phyloP scores from a whole-genome alignment of 2,113 vertebrate genomes.

The Lichenostomus cassidix region DNA sequence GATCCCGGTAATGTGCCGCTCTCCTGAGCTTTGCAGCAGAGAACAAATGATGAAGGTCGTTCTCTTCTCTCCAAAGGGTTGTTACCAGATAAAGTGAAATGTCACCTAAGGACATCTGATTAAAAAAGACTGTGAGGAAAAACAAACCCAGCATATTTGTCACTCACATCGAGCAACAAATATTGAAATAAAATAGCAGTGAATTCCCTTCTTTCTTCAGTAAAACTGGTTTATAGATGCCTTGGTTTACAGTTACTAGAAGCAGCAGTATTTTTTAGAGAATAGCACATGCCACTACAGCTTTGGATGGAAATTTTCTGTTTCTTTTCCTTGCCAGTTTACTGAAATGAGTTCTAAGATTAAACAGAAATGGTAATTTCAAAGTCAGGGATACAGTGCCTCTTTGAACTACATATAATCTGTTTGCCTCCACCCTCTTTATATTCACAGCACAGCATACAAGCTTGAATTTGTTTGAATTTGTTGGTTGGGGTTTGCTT shows the following conservation, averaged over 20 bases:
- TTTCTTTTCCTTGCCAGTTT: conserved; percentile 12
- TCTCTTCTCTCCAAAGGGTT: conserved; percentile 43
- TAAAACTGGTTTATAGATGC: background rate
- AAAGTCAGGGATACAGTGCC: conserved; percentile 10
- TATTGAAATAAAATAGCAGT: conserved; percentile 19
- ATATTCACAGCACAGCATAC: background rate
- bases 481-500: background rate
- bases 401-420: conserved; percentile 40
- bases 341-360: conserved; percentile 41
- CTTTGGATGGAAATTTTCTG: conserved; percentile 23
- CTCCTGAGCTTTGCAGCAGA: conserved; percentile 21
- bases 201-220: background rate
- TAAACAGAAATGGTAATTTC: conserved; percentile 51
- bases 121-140: conserved; percentile 18
- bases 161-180: background rate
- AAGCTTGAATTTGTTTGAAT: background rate
- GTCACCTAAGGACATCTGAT: conserved; percentile 65
- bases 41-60: conserved; percentile 52
- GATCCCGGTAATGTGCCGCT: background rate
- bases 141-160: conserved; percentile 33
- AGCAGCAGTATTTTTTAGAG: background rate
- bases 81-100: conserved; percentile 60
- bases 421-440: background rate
- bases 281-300: background rate
- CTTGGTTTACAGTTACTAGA: conserved; percentile 2